phyloP scores from a whole-genome alignment of 2,113 vertebrate genomes.

The Tapirus terrestris region DNA sequence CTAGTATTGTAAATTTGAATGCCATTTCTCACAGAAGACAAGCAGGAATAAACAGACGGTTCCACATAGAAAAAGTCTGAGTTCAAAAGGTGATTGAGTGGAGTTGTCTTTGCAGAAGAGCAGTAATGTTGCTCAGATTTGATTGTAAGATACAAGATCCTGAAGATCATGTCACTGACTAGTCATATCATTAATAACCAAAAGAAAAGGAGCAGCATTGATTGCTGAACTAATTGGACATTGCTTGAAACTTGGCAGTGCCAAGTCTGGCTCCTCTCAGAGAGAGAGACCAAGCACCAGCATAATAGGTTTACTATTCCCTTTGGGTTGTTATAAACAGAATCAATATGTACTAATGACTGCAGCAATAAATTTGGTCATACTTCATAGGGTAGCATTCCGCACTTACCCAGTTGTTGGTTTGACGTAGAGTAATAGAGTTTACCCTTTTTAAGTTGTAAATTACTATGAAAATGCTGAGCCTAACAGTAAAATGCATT shows the following conservation, averaged over 20 bases:
- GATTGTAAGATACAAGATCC: background rate
- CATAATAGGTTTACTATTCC: constrained; percentile 83
- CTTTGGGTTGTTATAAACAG: constrained; percentile 85
- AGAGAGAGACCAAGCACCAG: constrained; percentile 49
- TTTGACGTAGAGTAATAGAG: constrained; percentile 87
- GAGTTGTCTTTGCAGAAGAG: background rate
- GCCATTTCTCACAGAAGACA: background rate
- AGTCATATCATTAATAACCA: constrained; percentile 51
- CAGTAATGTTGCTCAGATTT: background rate
- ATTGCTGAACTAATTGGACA: background rate
- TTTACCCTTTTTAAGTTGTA: constrained; percentile 89
- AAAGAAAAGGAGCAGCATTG: background rate
- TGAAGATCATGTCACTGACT: background rate
- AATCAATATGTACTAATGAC: constrained; percentile 89
- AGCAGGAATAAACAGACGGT: background rate
- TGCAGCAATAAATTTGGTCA: constrained; percentile 86
- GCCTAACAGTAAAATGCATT: constrained; percentile 85
- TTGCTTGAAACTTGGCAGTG: constrained; percentile 58
- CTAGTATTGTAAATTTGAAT: background rate
- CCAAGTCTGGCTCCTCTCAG: constrained; percentile 47
- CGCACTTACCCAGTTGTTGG: constrained; percentile 85
- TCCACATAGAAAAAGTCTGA: background rate
- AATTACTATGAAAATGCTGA: constrained; percentile 89
- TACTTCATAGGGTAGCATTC: constrained; percentile 84
- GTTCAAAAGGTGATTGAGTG: background rate